Evolutionary conservation across 2,113 vertebrate species (phyloP).

Genomic region (Apteryx mantelli): DNA sequence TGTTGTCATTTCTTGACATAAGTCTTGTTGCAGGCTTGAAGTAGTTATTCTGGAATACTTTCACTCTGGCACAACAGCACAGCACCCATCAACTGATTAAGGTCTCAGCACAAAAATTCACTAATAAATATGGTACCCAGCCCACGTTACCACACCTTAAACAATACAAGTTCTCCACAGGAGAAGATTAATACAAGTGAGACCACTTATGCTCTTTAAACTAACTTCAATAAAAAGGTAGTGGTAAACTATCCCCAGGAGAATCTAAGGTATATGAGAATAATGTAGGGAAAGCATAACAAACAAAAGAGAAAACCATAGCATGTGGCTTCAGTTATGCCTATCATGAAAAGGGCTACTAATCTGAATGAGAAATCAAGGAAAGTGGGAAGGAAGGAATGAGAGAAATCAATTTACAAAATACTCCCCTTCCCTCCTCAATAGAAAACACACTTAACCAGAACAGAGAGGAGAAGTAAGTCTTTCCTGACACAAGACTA

Average conservation of each 20-base stretch:
- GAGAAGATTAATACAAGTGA: not conserved
- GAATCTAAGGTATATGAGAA: not conserved
- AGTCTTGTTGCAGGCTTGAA: not conserved
- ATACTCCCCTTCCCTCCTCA: conserved; percentile 29
- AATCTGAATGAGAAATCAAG: conserved; percentile 27
- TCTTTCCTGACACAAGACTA: not conserved
- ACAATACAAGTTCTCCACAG: not conserved
- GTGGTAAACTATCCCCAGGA: not conserved
- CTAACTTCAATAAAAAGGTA: not conserved
- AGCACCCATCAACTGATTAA: not conserved
- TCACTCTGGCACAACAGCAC: not conserved
- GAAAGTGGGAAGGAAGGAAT: not conserved
- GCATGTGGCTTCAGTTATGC: not conserved
- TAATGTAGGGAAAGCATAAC: not conserved
- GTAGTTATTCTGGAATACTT: not conserved
- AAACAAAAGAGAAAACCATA: not conserved
- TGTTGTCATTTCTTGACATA: not conserved
- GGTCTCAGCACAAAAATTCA: not conserved
- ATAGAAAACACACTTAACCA: conserved; percentile 32
- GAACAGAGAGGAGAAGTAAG: not conserved
- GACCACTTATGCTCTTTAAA: not conserved
- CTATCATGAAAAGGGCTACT: not conserved
- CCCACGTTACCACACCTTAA: not conserved
- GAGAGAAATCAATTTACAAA: conserved; percentile 44
- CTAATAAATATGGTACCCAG: not conserved